phyloP scores from a whole-genome alignment of 1,140 invertebrate genomes.

The Pseudomyrmex gracilis region DNA sequence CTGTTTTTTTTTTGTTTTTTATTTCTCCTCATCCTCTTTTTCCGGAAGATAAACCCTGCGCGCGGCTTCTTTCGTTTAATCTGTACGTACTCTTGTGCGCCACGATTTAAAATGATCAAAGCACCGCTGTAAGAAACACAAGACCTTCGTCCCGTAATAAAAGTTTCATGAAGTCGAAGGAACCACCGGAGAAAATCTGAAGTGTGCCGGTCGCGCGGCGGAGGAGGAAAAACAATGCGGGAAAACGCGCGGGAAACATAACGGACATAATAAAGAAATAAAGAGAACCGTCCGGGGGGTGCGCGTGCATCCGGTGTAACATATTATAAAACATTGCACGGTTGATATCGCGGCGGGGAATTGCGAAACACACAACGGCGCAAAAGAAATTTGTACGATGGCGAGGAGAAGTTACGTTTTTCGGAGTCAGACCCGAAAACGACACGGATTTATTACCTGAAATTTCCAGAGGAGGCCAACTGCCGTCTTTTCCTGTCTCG shows the following conservation, averaged over 20 bases:
- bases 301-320: constrained; percentile 10
- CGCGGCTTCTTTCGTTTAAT: constrained; percentile 49
- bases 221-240: constrained; percentile 42
- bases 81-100: constrained; percentile 31
- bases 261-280: constrained; percentile 58
- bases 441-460: constrained; percentile 40
- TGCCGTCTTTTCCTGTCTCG: constrained; percentile 2
- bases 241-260: constrained; percentile 20
- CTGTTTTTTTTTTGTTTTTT: not conserved
- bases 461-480: constrained; percentile 4
- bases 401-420: not conserved
- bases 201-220: constrained; percentile 18
- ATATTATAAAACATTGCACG: constrained; percentile 48
- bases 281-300: constrained; percentile 42
- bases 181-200: constrained; percentile 54
- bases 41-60: constrained; percentile 30
- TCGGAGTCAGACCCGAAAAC: constrained; percentile 11
- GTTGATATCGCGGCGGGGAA: constrained; percentile 22
- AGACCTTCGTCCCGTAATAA: constrained; percentile 51
- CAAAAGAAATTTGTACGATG: not conserved
- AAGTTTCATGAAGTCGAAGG: constrained; percentile 59
- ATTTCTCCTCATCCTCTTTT: not conserved
- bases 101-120: constrained; percentile 60
- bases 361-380: constrained; percentile 22
- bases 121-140: constrained; percentile 54